Percentiles rank a stretch among this genome's conserved stretches.
Conservation (phyloP, 2,888 invertebrate genomes). For the Oligia strigilis region DNA sequence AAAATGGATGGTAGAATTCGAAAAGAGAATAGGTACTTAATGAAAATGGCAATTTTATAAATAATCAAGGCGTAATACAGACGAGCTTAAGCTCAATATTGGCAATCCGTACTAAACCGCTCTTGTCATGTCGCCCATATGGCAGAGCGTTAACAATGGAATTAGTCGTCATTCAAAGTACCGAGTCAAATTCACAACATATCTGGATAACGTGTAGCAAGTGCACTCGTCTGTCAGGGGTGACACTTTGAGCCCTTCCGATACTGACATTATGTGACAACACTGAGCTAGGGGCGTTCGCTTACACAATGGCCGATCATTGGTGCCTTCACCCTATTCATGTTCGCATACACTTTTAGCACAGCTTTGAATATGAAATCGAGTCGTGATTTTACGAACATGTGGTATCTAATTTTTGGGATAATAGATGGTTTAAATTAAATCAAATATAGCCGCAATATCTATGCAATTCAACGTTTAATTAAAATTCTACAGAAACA, state of each 20-base stretch:
- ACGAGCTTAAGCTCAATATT: constrained; percentile 69
- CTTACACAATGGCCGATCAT: constrained; percentile 85
- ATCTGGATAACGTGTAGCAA: constrained; percentile 88
- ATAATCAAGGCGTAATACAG: constrained; percentile 58
- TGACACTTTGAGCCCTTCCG: constrained; percentile 88
- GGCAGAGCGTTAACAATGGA: constrained; percentile 87
- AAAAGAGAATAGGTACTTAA: neutral
- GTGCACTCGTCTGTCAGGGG: constrained; percentile 87
- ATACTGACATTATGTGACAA: constrained; percentile 89
- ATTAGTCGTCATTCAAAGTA: constrained; percentile 90
- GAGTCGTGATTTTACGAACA: constrained; percentile 57
- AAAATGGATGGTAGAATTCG: neutral
- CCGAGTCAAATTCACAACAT: constrained; percentile 84
- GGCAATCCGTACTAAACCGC: constrained; percentile 78
- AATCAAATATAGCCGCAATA: constrained; percentile 3
- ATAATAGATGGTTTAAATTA: constrained; percentile 29
- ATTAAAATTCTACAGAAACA: constrained; percentile 44
- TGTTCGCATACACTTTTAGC: constrained; percentile 68
- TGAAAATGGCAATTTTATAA: constrained; percentile 38
- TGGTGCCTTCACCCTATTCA: constrained; percentile 82
- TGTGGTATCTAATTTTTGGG: constrained; percentile 54
- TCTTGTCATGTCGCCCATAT: constrained; percentile 87
- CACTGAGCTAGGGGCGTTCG: constrained; percentile 80
- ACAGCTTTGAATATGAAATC: constrained; percentile 68
- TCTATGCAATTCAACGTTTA: constrained; percentile 13